Percentiles rank a stretch among this genome's conserved stretches.
phyloP scores from a whole-genome alignment of 2,797 vertebrate species.

The Ispidina picta region DNA sequence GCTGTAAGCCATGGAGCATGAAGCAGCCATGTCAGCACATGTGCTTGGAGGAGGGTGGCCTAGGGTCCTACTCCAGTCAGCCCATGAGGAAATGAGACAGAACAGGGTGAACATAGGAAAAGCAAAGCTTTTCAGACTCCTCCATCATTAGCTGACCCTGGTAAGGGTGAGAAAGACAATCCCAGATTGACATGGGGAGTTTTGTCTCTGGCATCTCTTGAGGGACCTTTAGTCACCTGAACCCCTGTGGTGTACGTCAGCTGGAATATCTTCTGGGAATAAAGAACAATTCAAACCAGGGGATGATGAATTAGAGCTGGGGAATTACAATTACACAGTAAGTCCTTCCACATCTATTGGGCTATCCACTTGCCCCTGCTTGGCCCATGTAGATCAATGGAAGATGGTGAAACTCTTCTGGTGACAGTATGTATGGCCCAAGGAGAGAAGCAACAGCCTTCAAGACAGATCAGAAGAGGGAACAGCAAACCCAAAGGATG shows the following conservation, averaged over 20 bases:
- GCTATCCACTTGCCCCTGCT: neutral
- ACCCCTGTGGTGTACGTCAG: neutral
- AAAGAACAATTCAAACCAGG: neutral
- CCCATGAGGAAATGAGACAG: neutral
- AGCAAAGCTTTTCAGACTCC: neutral
- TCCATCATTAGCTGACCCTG: neutral
- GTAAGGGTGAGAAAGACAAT: neutral
- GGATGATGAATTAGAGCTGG: neutral
- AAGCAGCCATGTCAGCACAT: neutral
- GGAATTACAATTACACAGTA: neutral
- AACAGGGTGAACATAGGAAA: neutral
- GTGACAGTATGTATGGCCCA: accelerated
- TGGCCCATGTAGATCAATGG: neutral
- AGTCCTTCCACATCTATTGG: neutral
- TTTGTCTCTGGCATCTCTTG: neutral
- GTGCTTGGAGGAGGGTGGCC: neutral
- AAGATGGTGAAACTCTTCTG: neutral
- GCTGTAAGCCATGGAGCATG: neutral
- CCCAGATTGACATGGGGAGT: neutral
- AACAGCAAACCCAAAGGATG: neutral
- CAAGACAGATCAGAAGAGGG: neutral
- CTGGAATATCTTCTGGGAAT: neutral
- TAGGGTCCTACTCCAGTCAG: neutral
- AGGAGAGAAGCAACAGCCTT: neutral
- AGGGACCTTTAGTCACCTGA: neutral